Evolutionary conservation across 2,113 vertebrate genomes (phyloP), one percentile per base, ranked within the genome.

Genomic region (Prionailurus bengalensis): DNA sequence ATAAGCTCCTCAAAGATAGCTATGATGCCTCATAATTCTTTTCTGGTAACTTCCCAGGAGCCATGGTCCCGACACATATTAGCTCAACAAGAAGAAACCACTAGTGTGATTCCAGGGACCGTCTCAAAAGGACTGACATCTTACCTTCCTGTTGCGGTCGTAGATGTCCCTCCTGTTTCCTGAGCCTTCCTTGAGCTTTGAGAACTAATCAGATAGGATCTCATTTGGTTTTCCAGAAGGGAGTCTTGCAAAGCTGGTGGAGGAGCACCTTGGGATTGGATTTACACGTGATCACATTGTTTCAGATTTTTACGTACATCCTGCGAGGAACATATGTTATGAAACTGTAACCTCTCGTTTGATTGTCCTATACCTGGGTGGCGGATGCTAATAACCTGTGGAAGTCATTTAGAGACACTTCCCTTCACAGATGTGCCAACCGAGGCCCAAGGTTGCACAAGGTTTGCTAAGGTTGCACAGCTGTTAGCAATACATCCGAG

Each of bases 111-210:
- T 83, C 31, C 31, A 71, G 53, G 42, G 5, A 61, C 14, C 29
- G 85, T 63, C 58, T 94, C 65, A 63, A 39, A 91, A 53, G 73
- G 73, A 19, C 78, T 73, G 58, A 76, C 68, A 51, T 89, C 5
- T 7, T 6, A 29, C n/a, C 6, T 89, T 87, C 89, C n/a, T 31
- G 70, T 36, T 23, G 65, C 39, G 94, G 61, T 88, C 6, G 33
- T 7, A 58, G 15, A 13, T 3, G 29, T 63, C 51, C 11, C 11
- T 68, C 88, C 63, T 45, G 73, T 89, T 89, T 86, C 21, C 29
- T 39, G 42, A 16, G 19, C 19, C 42, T 93, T 89, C n/a, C 16
- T 61, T 94, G 51, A 96, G 42, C 33, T 82, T 97, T 19, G 97
- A 45, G 63, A 73, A 79, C 70, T 85, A 85, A 53, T 73, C 55